Evolutionary conservation across 2,888 invertebrate species (phyloP), one percentile per base, ranked within the genome.

Genomic region (Chaitophorus viminalis): DNA sequence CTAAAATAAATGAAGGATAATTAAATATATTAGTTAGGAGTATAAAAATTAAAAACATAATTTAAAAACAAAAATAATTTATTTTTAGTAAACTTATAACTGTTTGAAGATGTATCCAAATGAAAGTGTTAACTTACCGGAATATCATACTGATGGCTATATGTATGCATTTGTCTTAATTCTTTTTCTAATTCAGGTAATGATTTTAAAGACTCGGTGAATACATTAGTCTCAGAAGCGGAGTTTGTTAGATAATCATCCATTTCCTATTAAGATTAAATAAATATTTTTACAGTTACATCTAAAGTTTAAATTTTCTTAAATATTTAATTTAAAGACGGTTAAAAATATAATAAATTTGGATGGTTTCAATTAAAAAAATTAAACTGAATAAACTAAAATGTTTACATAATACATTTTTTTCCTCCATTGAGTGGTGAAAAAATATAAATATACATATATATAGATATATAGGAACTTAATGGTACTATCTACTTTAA

Each of bases 131-230:
- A 18, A 39, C 36, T 83, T 84, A 84, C 84, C 18, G 76, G 68
- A 33, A 46, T 70, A 52, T 77, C 77, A 85, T 77, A 85, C 11
- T 77, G 68, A 6, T 85, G 25, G 33, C 14, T 84, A 46, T 60
- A 68, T 31, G 76, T 77, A 68, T 76, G 54, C 17, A 84, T 31
- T 0, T 77, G 81, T 33, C 65, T 81, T 21, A 87, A 4, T 65
- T 87, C 81, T 29, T 31, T 81, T 81, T 87, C 81, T 31, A 81
- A 21, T 46, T 81, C 81, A 46, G 87, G 87, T 65, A 87, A 74
- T 60, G 39, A 31, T 74, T 87, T 87, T 46, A 81, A 39, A 46
- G 87, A 39, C 14, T 74, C 65, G 0, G 25, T 81, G 33, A 87
- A 87, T 25, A 87, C 72, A 87, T 79, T 84, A 68, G 76, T 31